Percentiles rank a stretch among this genome's conserved stretches.
These are phyloP conservation scores for Athetis lepigone DNA, from an alignment of 2,888 invertebrate genomes.

Conservation along the genomic window DNA sequence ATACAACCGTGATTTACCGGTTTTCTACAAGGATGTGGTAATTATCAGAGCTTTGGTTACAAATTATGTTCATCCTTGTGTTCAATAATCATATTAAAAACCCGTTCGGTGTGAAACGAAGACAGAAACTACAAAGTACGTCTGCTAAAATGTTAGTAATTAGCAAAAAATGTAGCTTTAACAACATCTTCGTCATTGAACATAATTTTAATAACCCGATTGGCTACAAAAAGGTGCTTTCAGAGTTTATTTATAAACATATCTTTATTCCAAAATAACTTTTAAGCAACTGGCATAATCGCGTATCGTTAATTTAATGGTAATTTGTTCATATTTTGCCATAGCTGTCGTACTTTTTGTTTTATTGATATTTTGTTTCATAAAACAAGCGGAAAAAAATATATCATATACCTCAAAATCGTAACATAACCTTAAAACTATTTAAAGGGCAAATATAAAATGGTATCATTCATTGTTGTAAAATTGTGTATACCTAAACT, in stretches of 20 bases:
- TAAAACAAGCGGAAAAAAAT: not conserved
- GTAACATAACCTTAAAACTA: constrained; percentile 2
- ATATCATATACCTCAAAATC: not conserved
- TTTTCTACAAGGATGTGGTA: constrained; percentile 11
- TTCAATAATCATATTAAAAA: not conserved
- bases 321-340: no score
- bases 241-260: no score
- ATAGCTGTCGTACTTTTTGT: no score
- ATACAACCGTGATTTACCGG: not conserved
- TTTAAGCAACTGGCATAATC: no score
- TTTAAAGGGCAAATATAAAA: constrained; percentile 10
- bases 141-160: not conserved
- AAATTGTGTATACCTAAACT: not conserved
- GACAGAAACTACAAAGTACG: not conserved
- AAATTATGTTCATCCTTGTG: not conserved
- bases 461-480: not conserved
- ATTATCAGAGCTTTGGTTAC: constrained; percentile 6
- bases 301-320: no score
- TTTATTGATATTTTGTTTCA: no score
- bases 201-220: no score
- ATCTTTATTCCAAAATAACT: no score
- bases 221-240: no score
- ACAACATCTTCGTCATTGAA: not conserved
- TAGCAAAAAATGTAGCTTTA: not conserved
- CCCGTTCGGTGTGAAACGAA: constrained; percentile 5